phyloP scores from a whole-genome alignment of 2,113 vertebrate genomes.

The Cranoglanis bouderius region DNA sequence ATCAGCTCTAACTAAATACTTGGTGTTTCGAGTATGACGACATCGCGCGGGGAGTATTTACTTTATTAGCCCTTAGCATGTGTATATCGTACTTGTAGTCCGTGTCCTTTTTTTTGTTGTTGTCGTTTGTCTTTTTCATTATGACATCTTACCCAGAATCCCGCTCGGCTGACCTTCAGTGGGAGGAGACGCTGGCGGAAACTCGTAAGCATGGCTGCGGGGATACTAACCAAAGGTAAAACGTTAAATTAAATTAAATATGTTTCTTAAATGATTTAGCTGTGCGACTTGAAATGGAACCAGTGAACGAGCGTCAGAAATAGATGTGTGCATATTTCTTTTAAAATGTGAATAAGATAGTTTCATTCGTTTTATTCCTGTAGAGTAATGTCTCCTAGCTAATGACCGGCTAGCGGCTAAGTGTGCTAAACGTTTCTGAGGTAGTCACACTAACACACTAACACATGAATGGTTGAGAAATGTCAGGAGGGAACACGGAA shows the following conservation, averaged over 20 bases:
- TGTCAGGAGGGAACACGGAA: not conserved
- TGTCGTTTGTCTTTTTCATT: too few species aligned
- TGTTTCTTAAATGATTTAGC: not conserved
- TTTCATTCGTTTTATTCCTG: not conserved
- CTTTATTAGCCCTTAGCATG: too few species aligned
- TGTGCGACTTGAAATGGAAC: not conserved
- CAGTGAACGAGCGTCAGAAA: not conserved
- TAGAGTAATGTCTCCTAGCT: not conserved
- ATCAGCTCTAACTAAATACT: not conserved
- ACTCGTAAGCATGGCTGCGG: conserved; percentile 67
- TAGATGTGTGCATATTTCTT: not conserved
- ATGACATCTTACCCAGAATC: conserved; percentile 54
- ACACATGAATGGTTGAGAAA: not conserved
- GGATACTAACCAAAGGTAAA: conserved; percentile 68
- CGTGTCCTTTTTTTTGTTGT: not conserved
- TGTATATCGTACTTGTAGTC: conserved; percentile 41
- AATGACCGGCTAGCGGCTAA: conserved; percentile 5
- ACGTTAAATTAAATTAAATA: not conserved
- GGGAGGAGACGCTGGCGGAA: not conserved
- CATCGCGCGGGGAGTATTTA: too few species aligned
- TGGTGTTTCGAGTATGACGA: too few species aligned
- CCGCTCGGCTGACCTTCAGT: conserved; percentile 56
- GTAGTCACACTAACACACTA: not conserved
- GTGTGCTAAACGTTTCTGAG: not conserved
- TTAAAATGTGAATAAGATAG: not conserved